A percentile compares a stretch with the other conserved stretches of the same genome.
Conservation (phyloP, 2,797 vertebrate genomes). For the Danio jaintianensis region DNA sequence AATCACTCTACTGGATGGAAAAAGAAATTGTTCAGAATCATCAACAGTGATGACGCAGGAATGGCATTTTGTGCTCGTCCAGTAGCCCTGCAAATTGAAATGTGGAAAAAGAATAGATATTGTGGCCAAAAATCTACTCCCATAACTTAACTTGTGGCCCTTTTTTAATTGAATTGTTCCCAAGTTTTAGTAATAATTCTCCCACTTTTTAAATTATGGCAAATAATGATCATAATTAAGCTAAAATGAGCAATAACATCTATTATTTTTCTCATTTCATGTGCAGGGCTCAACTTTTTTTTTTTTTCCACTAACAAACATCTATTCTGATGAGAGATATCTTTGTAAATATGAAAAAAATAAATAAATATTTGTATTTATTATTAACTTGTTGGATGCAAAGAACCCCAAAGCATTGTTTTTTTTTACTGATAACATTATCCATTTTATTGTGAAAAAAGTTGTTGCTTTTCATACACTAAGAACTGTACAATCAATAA, state of each 20-base stretch:
- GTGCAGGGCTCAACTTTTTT: too few species aligned
- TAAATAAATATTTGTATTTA: too few species aligned
- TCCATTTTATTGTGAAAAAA: constrained; percentile 64
- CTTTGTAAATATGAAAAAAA: too few species aligned
- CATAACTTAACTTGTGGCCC: not conserved
- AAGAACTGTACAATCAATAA: constrained; percentile 67
- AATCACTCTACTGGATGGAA: not conserved
- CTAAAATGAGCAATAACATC: not conserved
- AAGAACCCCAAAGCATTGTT: constrained; percentile 20
- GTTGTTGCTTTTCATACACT: constrained; percentile 57
- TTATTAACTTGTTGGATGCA: not conserved
- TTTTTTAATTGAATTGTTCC: not conserved
- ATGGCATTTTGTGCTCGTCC: not conserved
- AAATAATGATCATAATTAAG: not conserved
- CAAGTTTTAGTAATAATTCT: not conserved
- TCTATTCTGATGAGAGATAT: not conserved
- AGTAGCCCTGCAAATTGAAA: not conserved
- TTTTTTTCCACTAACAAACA: not conserved
- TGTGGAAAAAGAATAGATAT: not conserved
- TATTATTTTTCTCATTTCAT: too few species aligned
- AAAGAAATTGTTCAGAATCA: not conserved
- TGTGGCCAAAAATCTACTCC: not conserved
- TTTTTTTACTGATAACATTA: constrained; percentile 47
- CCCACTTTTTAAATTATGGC: not conserved
- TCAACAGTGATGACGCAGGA: not conserved